Base-by-base conservation (phyloP, 2,113 vertebrate genomes). In the Eulacestoma nigropectus region DNA sequence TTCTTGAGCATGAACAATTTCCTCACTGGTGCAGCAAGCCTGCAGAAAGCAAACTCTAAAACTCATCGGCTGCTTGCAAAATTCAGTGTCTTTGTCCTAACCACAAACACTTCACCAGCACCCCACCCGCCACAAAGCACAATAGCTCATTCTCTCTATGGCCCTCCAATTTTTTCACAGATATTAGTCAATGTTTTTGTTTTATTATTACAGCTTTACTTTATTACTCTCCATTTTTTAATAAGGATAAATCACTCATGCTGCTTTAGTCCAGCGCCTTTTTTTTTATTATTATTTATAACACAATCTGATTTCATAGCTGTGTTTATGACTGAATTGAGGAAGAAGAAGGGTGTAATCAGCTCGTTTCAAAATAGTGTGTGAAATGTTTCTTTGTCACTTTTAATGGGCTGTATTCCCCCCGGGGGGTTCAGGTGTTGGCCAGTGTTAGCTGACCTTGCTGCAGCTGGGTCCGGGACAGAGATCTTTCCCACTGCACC, bases 71-170 rank as follows among this genome's bases (percentile, higher is more conserved):
- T 68, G 52, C 86, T 95, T 96, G 95, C 93, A 96, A 92, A 95
- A 84, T 84, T 88, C 93, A 69, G 29, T 88, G 90, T 93, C 87
- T 93, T 92, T 94, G 88, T 84, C 83, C 90, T 90, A 89, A 94
- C 95, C 95, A 78, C 96, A 96, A 78, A 90, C 95, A 89, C 90
- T 93, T 96, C 95, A 92, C 68, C 83, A 94, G 88, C 95, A 96
- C 92, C 76, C 92, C 85, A 84, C 86, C 93, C 64, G 8, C 90
- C 86, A 47, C 90, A 87, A 85, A 93, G 80, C 69, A 90, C 93
- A 96, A 96, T 94, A 92, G 69, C 92, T 89, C 37, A 37, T 82
- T 94, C 90, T 83, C 65, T 91, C 88, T 72, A 33, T 35, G 69
- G 37, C 47, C 46, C 44, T 95, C 69, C 88, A 89, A 89, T 76